Evolutionary conservation across 2,113 vertebrate species (phyloP), one percentile per base, ranked within the genome.

Genomic region (Ptychochromis oligacanthus): DNA sequence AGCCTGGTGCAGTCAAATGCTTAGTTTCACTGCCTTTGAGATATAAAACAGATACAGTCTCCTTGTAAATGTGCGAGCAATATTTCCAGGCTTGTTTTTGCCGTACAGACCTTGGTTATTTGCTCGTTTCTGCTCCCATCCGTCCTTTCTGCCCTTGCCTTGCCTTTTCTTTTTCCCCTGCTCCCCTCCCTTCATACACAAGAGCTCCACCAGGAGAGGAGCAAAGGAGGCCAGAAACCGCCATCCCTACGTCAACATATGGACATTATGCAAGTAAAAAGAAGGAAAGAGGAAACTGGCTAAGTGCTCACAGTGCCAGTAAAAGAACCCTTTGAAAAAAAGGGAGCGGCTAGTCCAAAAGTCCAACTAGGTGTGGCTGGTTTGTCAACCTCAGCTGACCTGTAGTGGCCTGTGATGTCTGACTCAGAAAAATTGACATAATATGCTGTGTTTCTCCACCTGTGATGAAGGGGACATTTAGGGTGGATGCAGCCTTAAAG

Each of bases 41-140:
- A 83, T 20, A 83, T 65, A 55, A 88, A 89, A 64, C 77, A 59
- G 40, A 91, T 85, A 22, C 7, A 0, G 46, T 79, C 57, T 85
- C 28, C 31, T 7, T 72, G 76, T 28, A 76, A 83, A 22, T 28
- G 58, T 72, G 43, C 17, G 0, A 52, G 24, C 28, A 72, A 84
- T 86, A n/a, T 81, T 91, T 89, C 74, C 55, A 83, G 75, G 20
- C 70, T 61, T 4, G 4, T 75, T 43, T 82, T 55, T 79, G 58
- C 52, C 7, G 14, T 3, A 8, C 52, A 79, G 83, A 17, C 17
- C 57, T 18, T n/a, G 60, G 82, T 72, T 56, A 52, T 85, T 79
- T 49, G 26, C 74, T 90, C 64, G 86, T 88, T 89, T 87, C 79
- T 79, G 34, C 81, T 54, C 28, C 72, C 36, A 28, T 64, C 74